Evolutionary conservation across 64 coral and sea anemone species (phyloP), one percentile per base, ranked within the genome.

Genomic region (Pachyseris speciosa): DNA sequence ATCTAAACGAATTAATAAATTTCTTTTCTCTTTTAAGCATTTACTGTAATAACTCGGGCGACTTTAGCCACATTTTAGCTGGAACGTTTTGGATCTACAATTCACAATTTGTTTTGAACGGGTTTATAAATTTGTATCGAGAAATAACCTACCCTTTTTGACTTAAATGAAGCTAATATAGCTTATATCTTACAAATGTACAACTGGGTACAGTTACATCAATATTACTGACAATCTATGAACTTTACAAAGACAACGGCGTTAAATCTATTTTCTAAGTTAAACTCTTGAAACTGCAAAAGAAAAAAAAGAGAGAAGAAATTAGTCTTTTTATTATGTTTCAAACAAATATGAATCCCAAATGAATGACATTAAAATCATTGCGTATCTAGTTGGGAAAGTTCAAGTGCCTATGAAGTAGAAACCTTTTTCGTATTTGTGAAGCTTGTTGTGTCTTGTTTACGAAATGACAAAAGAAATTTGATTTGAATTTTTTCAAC

Each of bases 101-200:
- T 81, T 61, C 63, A 81, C 77, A 81, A 26, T 39, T 81, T 53
- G 19, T 12, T 74, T 38, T 81, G 32, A 81, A 81, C 51, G 36
- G 24, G 34, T 81, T 81, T 52, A 41, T 81, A 38, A 79, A 79
- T 57, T 63, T 81, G 20, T 31, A 38, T 42, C 7, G 20, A 81
- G 39, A 61, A 81, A 41, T 63, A 61, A 61, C 33, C 52, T 81
- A 44, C 27, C n/a, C 66, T 81, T 81, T 81, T 81, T 40, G 32
- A 63, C 63, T 22, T 36, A 81, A 41, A 61, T 38, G 9, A 25
- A n/a, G 30, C 64, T 67, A 67, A 67, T 67, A 19, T 47, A 75
- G 72, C 50, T 16, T 36, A 57, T 2, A 79, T 37, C 27, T 79
- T 34, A 79, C 77, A 81, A 39, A 20, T 61, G 53, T 61, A 81